Base-by-base conservation (phyloP, 2,113 vertebrate species). In the Lampris incognitus region DNA sequence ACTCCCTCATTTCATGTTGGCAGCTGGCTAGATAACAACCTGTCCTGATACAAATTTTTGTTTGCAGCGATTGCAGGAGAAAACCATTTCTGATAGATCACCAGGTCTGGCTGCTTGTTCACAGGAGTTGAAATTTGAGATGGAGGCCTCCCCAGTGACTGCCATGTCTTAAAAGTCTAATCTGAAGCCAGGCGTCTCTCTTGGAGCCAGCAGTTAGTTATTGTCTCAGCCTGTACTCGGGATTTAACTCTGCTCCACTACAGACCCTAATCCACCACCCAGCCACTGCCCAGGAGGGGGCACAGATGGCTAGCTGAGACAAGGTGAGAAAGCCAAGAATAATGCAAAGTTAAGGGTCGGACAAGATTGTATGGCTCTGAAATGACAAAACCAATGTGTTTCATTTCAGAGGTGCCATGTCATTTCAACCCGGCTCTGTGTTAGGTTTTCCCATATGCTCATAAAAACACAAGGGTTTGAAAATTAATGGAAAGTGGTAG, bases 231-330 rank as follows among this genome's bases (percentile, higher is more conserved):
- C 79, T 87, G 80, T 82, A 81, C 87, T 83, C 91, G 88, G 81
- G 83, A 77, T 67, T 91, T 81, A 76, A 78, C 87, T 87, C 85
- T 87, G 54, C 83, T 68, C 78, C 73, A 56, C 74, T 76, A 37
- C 58, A 75, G 75, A 62, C 75, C 55, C 86, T 93, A 92, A 93
- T 90, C 92, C 87, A 88, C 72, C 46, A 66, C 90, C 88, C 91
- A 90, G 89, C 80, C 89, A 79, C 87, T 49, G 76, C 91, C 79
- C 87, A 60, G 89, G 85, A 87, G 88, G 91, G 88, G 87, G 85
- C 82, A 87, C 81, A 90, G 90, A 93, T 92, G 91, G 82, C 74
- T 82, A 13, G 48, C 77, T 83, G 80, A 90, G 80, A 82, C n/a
- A 56, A 78, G 87, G 74, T 77, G 88, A 85, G 83, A 83, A 80